phyloP scores from a whole-genome alignment of 2,113 vertebrate species.

The Vombatus ursinus region DNA sequence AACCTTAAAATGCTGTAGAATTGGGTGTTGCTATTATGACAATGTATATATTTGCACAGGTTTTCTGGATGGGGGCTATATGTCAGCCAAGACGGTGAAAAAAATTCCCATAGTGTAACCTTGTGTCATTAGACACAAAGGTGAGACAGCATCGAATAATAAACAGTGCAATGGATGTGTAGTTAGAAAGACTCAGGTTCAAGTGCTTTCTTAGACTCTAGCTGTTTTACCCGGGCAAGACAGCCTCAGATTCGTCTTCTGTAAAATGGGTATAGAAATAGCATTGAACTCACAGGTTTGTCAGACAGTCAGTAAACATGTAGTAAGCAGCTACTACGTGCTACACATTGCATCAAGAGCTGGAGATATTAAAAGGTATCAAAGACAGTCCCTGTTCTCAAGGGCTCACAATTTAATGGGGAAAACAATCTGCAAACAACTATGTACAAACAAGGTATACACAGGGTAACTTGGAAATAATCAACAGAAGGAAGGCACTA shows the following conservation, averaged over 20 bases:
- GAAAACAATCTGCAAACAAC: too few relatives aligned
- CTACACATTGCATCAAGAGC: neutral
- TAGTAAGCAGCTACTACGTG: neutral
- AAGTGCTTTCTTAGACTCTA: neutral
- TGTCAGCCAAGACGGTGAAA: neutral
- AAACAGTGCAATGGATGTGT: neutral
- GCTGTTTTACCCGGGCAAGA: neutral
- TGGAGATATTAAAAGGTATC: neutral
- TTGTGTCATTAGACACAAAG: neutral
- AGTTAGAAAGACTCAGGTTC: neutral
- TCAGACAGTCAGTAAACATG: neutral
- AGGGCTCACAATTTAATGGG: neutral
- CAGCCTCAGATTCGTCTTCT: neutral
- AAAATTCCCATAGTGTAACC: neutral
- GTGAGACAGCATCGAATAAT: neutral
- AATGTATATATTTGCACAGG: neutral
- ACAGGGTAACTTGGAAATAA: neutral
- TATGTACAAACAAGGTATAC: neutral
- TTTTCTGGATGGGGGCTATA: neutral
- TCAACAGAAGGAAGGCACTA: neutral
- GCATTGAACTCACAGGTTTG: too few relatives aligned
- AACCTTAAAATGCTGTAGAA: neutral
- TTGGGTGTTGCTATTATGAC: neutral
- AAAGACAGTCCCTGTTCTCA: neutral
- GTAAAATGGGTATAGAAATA: neutral